Conservation (phyloP, 2,888 invertebrate genomes). For the Slavum lentiscoides region DNA sequence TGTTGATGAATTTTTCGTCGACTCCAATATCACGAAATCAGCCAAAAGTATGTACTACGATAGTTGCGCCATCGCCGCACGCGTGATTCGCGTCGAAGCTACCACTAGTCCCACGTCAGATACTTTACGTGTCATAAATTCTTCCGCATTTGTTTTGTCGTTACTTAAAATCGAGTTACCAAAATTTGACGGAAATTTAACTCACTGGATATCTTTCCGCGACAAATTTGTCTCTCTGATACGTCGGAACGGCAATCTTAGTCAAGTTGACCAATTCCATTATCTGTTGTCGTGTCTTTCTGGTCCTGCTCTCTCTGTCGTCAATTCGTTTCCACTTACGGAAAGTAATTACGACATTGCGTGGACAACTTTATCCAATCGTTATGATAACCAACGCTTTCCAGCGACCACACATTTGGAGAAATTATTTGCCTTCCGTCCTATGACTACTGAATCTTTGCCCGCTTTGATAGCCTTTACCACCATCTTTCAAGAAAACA, state of each 20-base stretch:
- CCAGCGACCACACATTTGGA: conserved; percentile 1
- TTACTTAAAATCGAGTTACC: neutral
- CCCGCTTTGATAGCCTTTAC: neutral
- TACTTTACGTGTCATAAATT: neutral
- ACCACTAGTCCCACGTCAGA: neutral
- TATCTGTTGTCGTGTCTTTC: conserved; percentile 1
- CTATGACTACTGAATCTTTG: neutral
- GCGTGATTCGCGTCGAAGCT: neutral
- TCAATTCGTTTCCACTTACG: neutral
- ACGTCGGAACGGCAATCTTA: neutral
- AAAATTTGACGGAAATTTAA: neutral
- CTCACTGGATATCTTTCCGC: neutral
- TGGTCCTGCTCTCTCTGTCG: neutral
- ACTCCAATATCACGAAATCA: neutral
- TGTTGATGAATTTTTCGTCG: neutral
- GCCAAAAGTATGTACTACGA: neutral
- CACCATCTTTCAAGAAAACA: conserved; percentile 1
- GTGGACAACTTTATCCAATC: neutral
- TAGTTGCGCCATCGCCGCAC: neutral
- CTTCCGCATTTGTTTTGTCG: neutral
- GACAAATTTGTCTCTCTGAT: neutral
- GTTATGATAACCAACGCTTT: conserved; percentile 1
- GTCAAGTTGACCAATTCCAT: neutral
- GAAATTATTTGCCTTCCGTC: neutral
- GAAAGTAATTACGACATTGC: neutral